phyloP scores from a whole-genome alignment of 1,140 invertebrate genomes.

The Branchinecta lindahli region DNA sequence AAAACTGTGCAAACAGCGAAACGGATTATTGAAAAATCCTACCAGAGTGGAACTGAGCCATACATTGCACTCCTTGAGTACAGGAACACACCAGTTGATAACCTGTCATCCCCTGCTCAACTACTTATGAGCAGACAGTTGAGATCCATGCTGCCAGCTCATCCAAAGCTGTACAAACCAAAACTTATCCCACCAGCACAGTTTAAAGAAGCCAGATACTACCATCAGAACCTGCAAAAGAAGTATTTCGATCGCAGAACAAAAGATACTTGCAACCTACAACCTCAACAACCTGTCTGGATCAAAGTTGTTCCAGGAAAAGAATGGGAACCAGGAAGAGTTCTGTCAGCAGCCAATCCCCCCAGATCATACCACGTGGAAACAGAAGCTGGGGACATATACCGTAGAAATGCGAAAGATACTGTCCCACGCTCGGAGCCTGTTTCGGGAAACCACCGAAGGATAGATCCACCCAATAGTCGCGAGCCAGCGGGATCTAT shows the following conservation, averaged over 20 bases:
- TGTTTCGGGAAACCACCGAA: conserved; percentile 8
- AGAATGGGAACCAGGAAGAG: conserved; percentile 7
- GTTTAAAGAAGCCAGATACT: conserved; percentile 8
- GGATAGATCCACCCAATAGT: conserved; percentile 8
- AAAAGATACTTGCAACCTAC: conserved; percentile 5
- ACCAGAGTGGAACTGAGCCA: conserved; percentile 13
- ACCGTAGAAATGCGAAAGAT: conserved; percentile 5
- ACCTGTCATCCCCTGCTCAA: conserved; percentile 18
- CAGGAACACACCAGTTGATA: conserved; percentile 12
- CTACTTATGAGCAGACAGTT: conserved; percentile 14
- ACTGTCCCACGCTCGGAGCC: conserved; percentile 3
- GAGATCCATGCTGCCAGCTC: conserved; percentile 16
- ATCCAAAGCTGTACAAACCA: conserved; percentile 14
- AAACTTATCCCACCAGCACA: conserved; percentile 8
- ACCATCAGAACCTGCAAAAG: conserved; percentile 8
- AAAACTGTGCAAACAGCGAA: conserved; percentile 30
- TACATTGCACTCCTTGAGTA: conserved; percentile 15
- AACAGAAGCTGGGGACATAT: conserved; percentile 8
- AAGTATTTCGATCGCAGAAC: conserved; percentile 9
- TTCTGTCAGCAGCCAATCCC: conserved; percentile 3
- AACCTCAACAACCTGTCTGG: conserved; percentile 7
- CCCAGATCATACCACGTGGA: conserved; percentile 4
- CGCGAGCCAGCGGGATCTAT: no score
- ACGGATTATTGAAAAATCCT: conserved; percentile 26
- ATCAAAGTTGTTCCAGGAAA: conserved; percentile 1